These are phyloP conservation scores for sheep (Ovis aries) DNA, from an alignment of 2,113 vertebrate species.

Conservation along the genomic window DNA sequence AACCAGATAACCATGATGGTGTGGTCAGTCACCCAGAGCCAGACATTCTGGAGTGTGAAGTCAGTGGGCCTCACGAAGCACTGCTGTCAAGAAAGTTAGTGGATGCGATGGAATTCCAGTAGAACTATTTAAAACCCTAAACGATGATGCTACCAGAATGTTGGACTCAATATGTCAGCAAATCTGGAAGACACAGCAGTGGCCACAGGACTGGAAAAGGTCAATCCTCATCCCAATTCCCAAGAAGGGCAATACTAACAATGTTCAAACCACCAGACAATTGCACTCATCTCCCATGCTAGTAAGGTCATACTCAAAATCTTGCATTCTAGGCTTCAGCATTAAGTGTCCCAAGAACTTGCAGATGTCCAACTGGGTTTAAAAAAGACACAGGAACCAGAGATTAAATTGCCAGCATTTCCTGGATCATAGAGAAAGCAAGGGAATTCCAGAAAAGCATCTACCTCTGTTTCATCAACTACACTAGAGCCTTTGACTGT, in stretches of 20 bases:
- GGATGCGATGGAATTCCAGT: neutral
- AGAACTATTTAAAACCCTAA: neutral
- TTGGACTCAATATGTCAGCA: neutral
- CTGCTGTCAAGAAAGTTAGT: neutral
- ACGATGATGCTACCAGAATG: neutral
- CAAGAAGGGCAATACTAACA: neutral
- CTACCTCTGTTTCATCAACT: neutral
- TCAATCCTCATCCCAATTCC: neutral
- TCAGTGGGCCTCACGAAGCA: neutral
- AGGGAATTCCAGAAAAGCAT: neutral
- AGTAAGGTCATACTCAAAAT: neutral
- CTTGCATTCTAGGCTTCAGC: neutral
- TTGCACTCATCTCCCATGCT: neutral
- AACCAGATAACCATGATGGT: neutral
- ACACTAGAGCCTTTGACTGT: neutral
- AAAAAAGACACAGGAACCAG: neutral
- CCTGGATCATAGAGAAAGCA: neutral
- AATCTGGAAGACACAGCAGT: neutral
- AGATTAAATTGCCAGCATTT: neutral
- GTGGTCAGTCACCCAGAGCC: neutral
- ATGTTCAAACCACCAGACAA: fast-evolving
- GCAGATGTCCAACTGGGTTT: neutral
- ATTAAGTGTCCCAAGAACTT: neutral
- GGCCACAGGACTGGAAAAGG: neutral
- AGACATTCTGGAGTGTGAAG: neutral